Evolutionary conservation across 1,140 invertebrate genomes (phyloP).

Genomic region (Cylas formicarius): DNA sequence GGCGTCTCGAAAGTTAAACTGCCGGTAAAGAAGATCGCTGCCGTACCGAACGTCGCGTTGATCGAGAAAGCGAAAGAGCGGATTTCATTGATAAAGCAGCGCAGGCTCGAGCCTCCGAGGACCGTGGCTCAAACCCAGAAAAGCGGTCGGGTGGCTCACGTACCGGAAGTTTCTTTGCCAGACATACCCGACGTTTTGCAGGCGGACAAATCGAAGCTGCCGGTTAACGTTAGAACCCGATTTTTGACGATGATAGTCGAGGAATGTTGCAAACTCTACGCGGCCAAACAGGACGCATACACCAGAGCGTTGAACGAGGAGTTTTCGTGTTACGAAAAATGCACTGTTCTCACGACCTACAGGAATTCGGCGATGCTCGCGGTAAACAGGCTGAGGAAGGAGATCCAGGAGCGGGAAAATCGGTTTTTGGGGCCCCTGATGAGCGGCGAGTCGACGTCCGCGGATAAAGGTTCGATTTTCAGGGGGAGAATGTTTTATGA

Average conservation of each 20-base stretch:
- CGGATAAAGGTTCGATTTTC: conserved; percentile 38
- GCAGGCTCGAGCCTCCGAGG: conserved; percentile 42
- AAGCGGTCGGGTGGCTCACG: conserved; percentile 61
- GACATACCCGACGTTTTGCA: conserved; percentile 55
- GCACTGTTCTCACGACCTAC: conserved; percentile 71
- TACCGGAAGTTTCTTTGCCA: conserved; percentile 43
- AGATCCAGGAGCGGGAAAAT: conserved; percentile 42
- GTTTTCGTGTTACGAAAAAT: conserved; percentile 66
- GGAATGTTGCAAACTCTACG: conserved; percentile 74
- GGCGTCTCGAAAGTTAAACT: conserved; percentile 16
- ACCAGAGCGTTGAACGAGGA: conserved; percentile 69
- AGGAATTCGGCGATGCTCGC: conserved; percentile 76
- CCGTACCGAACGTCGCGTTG: conserved; percentile 53
- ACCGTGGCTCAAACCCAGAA: conserved; percentile 64
- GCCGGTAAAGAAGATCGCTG: conserved; percentile 48
- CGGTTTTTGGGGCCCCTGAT: conserved; percentile 35
- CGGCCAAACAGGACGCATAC: conserved; percentile 62
- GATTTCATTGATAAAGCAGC: conserved; percentile 42
- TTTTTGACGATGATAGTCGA: conserved; percentile 83
- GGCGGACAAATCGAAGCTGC: conserved; percentile 70
- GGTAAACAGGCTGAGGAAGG: conserved; percentile 63
- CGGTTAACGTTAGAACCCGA: conserved; percentile 72
- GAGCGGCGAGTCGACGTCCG: conserved; percentile 21
- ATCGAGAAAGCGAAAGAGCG: conserved; percentile 53
- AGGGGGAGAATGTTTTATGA: conserved; percentile 49